Conservation (phyloP, 2,888 invertebrate genomes). For the Pelosia muscerda region DNA sequence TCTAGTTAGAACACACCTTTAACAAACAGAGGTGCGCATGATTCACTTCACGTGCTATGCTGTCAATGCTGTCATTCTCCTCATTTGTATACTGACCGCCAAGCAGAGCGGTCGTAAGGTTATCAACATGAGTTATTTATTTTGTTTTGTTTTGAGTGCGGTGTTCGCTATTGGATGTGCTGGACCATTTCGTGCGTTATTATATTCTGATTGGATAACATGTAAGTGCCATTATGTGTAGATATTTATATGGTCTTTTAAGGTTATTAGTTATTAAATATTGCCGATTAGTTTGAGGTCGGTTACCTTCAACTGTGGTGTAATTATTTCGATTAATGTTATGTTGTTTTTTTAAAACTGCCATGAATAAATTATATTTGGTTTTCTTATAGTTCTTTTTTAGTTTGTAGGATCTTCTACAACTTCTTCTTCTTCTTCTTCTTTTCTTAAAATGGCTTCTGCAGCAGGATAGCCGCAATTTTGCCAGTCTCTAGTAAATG, state of each 20-base stretch:
- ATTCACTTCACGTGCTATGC: constrained; percentile 17
- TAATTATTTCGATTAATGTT: neutral
- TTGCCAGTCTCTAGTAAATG: too few relatives aligned
- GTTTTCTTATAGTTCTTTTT: neutral
- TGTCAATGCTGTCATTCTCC: constrained; percentile 17
- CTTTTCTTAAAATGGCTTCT: too few relatives aligned
- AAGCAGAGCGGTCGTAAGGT: constrained; percentile 47
- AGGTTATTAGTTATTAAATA: neutral
- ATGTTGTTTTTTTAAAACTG: neutral
- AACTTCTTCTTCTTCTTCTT: too few relatives aligned
- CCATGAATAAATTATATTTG: neutral
- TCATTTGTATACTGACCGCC: constrained; percentile 60
- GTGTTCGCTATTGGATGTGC: constrained; percentile 49
- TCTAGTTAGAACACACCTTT: constrained; percentile 13
- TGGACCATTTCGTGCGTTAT: constrained; percentile 67
- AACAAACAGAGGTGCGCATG: constrained; percentile 13
- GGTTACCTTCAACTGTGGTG: neutral
- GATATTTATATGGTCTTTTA: neutral
- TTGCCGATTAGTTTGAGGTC: neutral
- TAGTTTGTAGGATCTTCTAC: neutral
- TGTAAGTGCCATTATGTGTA: constrained; percentile 65
- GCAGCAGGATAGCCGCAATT: too few relatives aligned
- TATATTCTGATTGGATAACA: constrained; percentile 76
- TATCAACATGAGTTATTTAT: constrained; percentile 48
- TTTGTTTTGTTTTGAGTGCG: constrained; percentile 50